Conservation (phyloP, 1,140 invertebrate species). For the Aphaenogaster ashmeadi region DNA sequence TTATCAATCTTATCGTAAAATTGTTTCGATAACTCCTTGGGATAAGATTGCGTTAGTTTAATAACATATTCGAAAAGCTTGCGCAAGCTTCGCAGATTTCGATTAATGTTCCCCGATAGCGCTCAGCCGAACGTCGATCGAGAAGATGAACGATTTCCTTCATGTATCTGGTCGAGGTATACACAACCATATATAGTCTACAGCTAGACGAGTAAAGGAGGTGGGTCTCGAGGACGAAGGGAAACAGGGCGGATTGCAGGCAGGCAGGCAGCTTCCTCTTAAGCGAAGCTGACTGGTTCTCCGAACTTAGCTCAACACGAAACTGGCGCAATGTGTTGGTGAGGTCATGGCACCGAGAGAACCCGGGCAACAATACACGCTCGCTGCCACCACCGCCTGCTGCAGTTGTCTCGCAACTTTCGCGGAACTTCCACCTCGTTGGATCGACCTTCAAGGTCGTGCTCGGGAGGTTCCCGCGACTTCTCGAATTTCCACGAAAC, state of each 20-base stretch:
- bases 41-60: neutral
- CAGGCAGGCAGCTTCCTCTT: slow-evolving; percentile 6
- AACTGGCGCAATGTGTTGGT: slow-evolving; percentile 64
- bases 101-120: slow-evolving; percentile 15
- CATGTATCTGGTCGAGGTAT: neutral
- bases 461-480: slow-evolving; percentile 36
- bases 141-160: slow-evolving; percentile 49
- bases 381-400: slow-evolving; percentile 5
- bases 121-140: slow-evolving; percentile 16
- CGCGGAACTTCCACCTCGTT: slow-evolving; percentile 46
- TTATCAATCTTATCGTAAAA: neutral
- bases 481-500: slow-evolving; percentile 46
- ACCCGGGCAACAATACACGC: slow-evolving; percentile 58
- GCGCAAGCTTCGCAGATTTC: neutral
- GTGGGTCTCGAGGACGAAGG: slow-evolving; percentile 15
- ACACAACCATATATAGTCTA: neutral
- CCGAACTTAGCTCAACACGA: slow-evolving; percentile 60
- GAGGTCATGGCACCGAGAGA: slow-evolving; percentile 67
- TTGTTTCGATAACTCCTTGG: neutral
- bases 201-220: slow-evolving; percentile 6
- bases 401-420: slow-evolving; percentile 60
- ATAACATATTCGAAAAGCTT: neutral
- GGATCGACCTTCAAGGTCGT: slow-evolving; percentile 65
- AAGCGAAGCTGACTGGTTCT: slow-evolving; percentile 41
- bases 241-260: neutral